Percentiles rank a stretch among this genome's conserved stretches.
These are phyloP conservation scores for Drosophila melanica DNA, from an alignment of 1,140 invertebrate genomes.

Conservation along the genomic window DNA sequence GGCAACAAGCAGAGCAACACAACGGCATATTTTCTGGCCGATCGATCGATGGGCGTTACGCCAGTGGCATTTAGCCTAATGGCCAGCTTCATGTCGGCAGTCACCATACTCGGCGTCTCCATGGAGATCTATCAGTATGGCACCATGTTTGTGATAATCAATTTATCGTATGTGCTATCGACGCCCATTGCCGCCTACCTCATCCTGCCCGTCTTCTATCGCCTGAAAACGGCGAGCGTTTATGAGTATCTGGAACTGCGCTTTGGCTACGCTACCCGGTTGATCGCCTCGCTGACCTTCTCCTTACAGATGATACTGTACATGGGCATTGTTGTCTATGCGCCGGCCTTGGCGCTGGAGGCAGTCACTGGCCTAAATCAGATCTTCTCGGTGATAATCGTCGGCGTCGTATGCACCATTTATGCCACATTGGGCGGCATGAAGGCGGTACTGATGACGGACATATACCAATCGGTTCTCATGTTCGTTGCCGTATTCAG, in stretches of 20 bases:
- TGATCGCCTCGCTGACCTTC: slow-evolving; percentile 90
- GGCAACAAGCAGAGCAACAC: slow-evolving; percentile 94
- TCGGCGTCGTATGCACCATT: slow-evolving; percentile 92
- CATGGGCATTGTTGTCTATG: slow-evolving; percentile 96
- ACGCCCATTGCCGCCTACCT: slow-evolving; percentile 92
- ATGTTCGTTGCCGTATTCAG: slow-evolving; percentile 91
- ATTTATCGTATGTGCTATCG: slow-evolving; percentile 91
- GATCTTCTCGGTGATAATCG: slow-evolving; percentile 90
- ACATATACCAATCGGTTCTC: slow-evolving; percentile 92
- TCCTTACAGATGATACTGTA: slow-evolving; percentile 94
- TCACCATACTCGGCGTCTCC: slow-evolving; percentile 94
- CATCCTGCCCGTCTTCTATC: slow-evolving; percentile 95
- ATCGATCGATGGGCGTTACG: slow-evolving; percentile 84
- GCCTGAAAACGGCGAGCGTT: slow-evolving; percentile 92
- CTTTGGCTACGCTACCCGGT: slow-evolving; percentile 89
- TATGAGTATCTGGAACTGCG: slow-evolving; percentile 95
- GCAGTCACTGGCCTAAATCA: slow-evolving; percentile 92
- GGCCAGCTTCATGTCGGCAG: slow-evolving; percentile 97
- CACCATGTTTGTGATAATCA: slow-evolving; percentile 93
- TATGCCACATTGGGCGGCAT: slow-evolving; percentile 95
- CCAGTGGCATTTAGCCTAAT: slow-evolving; percentile 94
- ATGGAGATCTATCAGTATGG: slow-evolving; percentile 94
- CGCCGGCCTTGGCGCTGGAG: slow-evolving; percentile 94
- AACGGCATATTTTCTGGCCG: slow-evolving; percentile 79
- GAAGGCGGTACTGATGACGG: slow-evolving; percentile 94